phyloP scores from a whole-genome alignment of 2,113 vertebrate genomes.

The rabbit (Oryctolagus cuniculus) region mOryCun1.1 NC_091434.1:10563001-10563500 shows the following conservation, averaged over 20 bases:
- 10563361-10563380: background rate
- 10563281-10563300: background rate
- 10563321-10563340: background rate
- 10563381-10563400: background rate
- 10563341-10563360: background rate
- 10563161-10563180: slow-evolving; percentile 34
- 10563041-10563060: background rate
- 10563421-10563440: slow-evolving; percentile 13
- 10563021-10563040: background rate
- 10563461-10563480: background rate
- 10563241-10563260: background rate
- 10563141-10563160: background rate
- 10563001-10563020: background rate
- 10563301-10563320: background rate
- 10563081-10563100: background rate
- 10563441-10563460: slow-evolving; percentile 24
- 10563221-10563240: background rate
- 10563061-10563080: background rate
- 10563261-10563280: background rate
- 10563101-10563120: slow-evolving; percentile 17
- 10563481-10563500: background rate
- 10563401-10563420: background rate
- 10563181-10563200: background rate
- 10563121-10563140: background rate
- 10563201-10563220: background rate